Conservation (phyloP, 35 echinoderm and acorn worm genomes). For the Amphiura filiformis region DNA sequence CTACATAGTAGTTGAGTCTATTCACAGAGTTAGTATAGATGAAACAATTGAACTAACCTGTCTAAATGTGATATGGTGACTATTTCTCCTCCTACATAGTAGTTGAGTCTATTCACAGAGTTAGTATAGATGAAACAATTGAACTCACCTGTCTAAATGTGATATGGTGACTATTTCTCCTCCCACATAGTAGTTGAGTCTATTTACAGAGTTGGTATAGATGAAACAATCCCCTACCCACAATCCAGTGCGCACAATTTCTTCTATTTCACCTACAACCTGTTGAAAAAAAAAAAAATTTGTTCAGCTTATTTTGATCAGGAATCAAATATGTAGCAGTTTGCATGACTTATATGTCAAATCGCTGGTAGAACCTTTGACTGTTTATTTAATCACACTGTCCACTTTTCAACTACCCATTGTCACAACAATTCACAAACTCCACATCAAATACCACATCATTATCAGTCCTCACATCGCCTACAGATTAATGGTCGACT, state of each 20-base stretch:
- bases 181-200: conserved; percentile 96
- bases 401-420: no score
- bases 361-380: no score
- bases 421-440: no score
- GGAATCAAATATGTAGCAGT: not conserved
- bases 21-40: no score
- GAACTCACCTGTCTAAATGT: conserved; percentile 78
- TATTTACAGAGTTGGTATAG: conserved; percentile 96
- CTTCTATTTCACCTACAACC: conserved; percentile 98
- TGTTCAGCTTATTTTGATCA: not conserved
- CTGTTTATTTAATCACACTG: no score
- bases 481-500: no score
- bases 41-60: no score
- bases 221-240: conserved; percentile 99
- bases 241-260: conserved; percentile 87
- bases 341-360: not conserved
- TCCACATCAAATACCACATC: no score
- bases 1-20: no score
- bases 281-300: conserved; percentile 32
- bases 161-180: conserved; percentile 99
- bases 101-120: not conserved
- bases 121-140: no score
- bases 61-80: no score
- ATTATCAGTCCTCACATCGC: no score
- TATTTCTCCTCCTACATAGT: not conserved